Conservation (phyloP, 1,140 invertebrate genomes). For the Macrocentrus cingulum region DNA sequence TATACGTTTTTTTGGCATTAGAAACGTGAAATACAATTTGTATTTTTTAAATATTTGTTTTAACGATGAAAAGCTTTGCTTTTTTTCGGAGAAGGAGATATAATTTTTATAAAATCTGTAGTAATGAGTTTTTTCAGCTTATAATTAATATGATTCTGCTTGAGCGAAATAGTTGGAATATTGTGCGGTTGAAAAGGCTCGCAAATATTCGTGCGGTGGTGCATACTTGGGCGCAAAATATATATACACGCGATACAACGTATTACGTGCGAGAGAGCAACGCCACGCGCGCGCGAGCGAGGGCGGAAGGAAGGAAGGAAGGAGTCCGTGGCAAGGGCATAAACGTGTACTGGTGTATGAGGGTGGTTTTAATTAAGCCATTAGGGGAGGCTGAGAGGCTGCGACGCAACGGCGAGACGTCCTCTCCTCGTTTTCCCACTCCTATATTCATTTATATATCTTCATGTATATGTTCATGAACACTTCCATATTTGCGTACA, state of each 20-base stretch:
- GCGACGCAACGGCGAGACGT: conserved; percentile 46
- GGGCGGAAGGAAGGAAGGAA: conserved; percentile 8
- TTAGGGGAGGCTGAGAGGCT: conserved; percentile 55
- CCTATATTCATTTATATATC: conserved; percentile 11
- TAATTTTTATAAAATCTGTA: no score
- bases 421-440: conserved; percentile 29
- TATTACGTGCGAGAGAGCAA: conserved; percentile 29
- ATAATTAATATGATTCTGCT: conserved; percentile 3
- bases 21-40: no score
- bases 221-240: conserved; percentile 16
- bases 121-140: conserved; percentile 9
- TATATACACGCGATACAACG: conserved; percentile 20
- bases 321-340: conserved; percentile 21
- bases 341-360: conserved; percentile 39
- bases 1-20: no score
- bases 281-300: conserved; percentile 31
- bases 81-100: no score
- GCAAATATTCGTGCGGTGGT: conserved; percentile 11
- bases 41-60: no score
- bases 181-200: neutral
- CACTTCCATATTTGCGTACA: neutral
- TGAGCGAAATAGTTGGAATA: neutral
- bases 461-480: neutral
- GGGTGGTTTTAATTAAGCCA: conserved; percentile 60
- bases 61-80: no score